Evolutionary conservation across 1,140 invertebrate species (phyloP), one percentile per base, ranked within the genome.

Genomic region (Ceratosolen solmsi): DNA sequence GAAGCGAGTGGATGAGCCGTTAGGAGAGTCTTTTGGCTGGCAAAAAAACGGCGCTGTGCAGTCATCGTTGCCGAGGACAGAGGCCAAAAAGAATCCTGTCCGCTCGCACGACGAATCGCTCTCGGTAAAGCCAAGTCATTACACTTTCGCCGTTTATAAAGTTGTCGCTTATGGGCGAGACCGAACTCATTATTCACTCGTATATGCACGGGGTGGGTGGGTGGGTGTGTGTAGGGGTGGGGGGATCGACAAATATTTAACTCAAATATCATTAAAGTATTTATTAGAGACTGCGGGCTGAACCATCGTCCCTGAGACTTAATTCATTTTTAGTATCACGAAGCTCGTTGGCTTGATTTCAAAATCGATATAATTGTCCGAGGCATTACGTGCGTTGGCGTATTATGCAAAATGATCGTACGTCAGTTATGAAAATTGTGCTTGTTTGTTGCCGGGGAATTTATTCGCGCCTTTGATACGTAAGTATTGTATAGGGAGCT

Each of bases 71-170:
- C 36, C 15, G 25, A 63, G 58, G 20, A 58, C 46, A 46, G 58
- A 41, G 56, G 38, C 22, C 15, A 58, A 63, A 72, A 74, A 56
- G 58, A 80, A 51, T 79, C n/a, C 17, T 9, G 63, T 17, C n/a
- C 9, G 27, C 25, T 41, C 33, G 75, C 63, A 73, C 36, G 41
- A 72, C 74, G 73, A 79, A 82, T 82, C 68, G 51, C 58, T 30
- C 46, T 54, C 54, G 30, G 68, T 71, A 30, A 70, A 60, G 77
- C 56, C 25, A n/a, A 82, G 38, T 25, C 80, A 51, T 74, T 56
- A 81, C 72, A 75, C 60, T 75, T 72, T 82, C 82, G 73, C 79
- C 58, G 78, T 68, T 82, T 83, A 65, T 83, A 76, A 85, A 83
- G 80, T 86, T 60, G 77, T 85, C 82, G 56, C 70, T 80, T 73